These are phyloP conservation scores for Acanthiza pusilla DNA, from an alignment of 2,797 vertebrate species.

Conservation along the genomic window DNA sequence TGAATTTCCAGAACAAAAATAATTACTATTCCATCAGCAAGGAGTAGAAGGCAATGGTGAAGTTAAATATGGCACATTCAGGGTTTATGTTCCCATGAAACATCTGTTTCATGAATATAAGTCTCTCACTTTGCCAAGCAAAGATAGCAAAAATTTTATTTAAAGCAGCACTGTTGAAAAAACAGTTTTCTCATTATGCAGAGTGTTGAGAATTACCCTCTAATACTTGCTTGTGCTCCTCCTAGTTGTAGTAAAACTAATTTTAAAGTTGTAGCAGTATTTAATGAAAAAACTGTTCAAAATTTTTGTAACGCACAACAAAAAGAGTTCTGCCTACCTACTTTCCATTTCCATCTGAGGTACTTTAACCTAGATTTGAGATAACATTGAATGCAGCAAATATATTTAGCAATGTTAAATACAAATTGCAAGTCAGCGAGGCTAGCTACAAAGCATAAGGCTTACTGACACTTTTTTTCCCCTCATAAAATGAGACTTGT, in stretches of 20 bases:
- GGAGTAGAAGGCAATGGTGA: background rate
- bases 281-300: background rate
- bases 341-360: background rate
- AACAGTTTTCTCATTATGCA: background rate
- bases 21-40: background rate
- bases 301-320: background rate
- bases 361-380: background rate
- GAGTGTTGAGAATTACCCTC: background rate
- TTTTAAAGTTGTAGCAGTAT: background rate
- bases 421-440: background rate
- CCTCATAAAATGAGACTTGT: constrained; percentile 56
- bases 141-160: background rate
- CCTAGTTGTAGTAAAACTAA: background rate
- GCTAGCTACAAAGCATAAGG: background rate
- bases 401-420: background rate
- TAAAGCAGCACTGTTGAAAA: background rate
- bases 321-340: background rate
- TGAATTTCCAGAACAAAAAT: background rate
- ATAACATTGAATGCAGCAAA: background rate
- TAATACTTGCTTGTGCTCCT: background rate
- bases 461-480: background rate
- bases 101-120: background rate
- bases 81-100: background rate
- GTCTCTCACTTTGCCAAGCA: background rate
- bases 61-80: background rate